Conservation (phyloP, 1,140 invertebrate species). For the Formica exsecta region DNA sequence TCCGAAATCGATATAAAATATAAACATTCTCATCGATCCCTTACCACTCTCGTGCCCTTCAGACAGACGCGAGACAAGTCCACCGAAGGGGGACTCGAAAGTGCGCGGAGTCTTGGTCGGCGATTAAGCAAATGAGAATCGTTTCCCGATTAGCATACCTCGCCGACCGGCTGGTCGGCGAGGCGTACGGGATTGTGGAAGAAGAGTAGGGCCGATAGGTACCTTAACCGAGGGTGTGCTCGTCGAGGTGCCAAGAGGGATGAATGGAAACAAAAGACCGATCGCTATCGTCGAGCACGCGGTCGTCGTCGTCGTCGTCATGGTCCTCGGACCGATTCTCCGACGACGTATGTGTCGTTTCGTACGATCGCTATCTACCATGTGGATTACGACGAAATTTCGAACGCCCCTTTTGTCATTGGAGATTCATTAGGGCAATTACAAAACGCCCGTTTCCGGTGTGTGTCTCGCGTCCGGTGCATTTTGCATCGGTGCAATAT, state of each 20-base stretch:
- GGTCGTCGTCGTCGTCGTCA: conserved; percentile 65
- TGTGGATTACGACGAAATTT: conserved; percentile 78
- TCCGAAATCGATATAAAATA: conserved; percentile 9
- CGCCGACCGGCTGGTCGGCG: conserved; percentile 69
- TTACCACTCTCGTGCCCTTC: conserved; percentile 6
- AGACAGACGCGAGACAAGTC: background rate
- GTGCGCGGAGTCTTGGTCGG: conserved; percentile 50
- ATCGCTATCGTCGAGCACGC: conserved; percentile 79
- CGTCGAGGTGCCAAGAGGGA: conserved; percentile 80
- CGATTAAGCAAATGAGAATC: conserved; percentile 79
- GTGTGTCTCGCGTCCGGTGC: conserved; percentile 17
- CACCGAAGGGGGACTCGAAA: conserved; percentile 33
- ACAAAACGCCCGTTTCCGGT: conserved; percentile 76
- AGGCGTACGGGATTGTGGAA: conserved; percentile 61
- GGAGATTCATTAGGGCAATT: conserved; percentile 75
- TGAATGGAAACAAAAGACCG: conserved; percentile 84
- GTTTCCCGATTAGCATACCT: conserved; percentile 78
- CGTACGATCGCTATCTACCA: conserved; percentile 76
- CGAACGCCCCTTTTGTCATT: conserved; percentile 62
- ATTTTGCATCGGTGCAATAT: background rate
- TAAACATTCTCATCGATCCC: conserved; percentile 9
- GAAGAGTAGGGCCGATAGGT: conserved; percentile 58
- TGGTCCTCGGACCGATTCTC: conserved; percentile 72
- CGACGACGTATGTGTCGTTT: conserved; percentile 69
- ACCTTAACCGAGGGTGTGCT: conserved; percentile 65